phyloP scores from a whole-genome alignment of 1,140 invertebrate species.

The Mizuhopecten yessoensis region DNA sequence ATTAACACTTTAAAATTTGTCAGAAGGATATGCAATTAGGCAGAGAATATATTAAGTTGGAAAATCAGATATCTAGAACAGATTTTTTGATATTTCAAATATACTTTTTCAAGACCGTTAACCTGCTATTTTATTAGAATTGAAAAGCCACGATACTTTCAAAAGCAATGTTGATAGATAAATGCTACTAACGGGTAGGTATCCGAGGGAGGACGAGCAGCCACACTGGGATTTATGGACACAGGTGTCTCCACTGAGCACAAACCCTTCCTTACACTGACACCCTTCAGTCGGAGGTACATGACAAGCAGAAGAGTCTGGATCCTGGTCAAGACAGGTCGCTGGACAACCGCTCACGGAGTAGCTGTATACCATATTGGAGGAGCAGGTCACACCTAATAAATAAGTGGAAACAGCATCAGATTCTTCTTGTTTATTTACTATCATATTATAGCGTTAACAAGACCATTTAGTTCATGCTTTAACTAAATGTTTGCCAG shows the following conservation, averaged over 20 bases:
- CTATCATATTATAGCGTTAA: too few relatives aligned
- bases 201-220: constrained; percentile 48
- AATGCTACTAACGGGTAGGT: constrained; percentile 57
- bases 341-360: constrained; percentile 59
- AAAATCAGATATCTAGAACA: too few relatives aligned
- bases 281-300: constrained; percentile 61
- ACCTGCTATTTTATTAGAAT: too few relatives aligned
- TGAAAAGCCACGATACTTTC: too few relatives aligned
- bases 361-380: constrained; percentile 59
- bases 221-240: constrained; percentile 60
- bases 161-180: background rate
- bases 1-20: too few relatives aligned
- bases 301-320: constrained; percentile 42
- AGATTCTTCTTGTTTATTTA: too few relatives aligned
- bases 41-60: too few relatives aligned
- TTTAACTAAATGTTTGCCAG: too few relatives aligned
- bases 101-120: too few relatives aligned
- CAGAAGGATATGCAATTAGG: too few relatives aligned
- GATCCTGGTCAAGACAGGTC: constrained; percentile 53
- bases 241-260: constrained; percentile 64
- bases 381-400: constrained; percentile 54
- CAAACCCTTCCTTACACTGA: constrained; percentile 58
- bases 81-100: too few relatives aligned
- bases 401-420: background rate
- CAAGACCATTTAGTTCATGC: too few relatives aligned